Base-by-base conservation (phyloP, 2,113 vertebrate species). In the Cynopterus brachyotis region DNA sequence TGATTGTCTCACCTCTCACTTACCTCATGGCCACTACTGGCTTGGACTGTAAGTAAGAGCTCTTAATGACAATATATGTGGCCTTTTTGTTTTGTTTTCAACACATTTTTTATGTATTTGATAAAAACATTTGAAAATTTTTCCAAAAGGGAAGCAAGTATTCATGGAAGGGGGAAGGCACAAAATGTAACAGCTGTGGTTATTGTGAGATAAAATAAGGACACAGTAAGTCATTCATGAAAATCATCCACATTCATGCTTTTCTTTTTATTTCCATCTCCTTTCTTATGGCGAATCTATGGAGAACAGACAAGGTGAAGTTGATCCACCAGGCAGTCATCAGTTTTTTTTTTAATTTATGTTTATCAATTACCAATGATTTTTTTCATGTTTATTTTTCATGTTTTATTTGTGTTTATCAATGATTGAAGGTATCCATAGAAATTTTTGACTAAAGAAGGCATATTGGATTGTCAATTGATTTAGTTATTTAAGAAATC, bases 11-110 rank as follows among this genome's bases (percentile, higher is more conserved):
- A 28, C 98, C 98, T n/a, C 35, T 98, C n/a, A 99, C 99, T 5
- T 99, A 99, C 40, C 99, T 99, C 75, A 98, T 99, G 99, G 99
- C 99, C 83, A 99, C 99, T 0, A 99, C 99, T 0, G 88, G 99
- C 60, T 97, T 99, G 60, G 99, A 99, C 97, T 86, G 99, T 99
- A 98, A 99, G 99, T 98, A 73, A 47, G 0, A 64, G 22, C 86
- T 62, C 79, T 72, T 66, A 40, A 24, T 50, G 40, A 89, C 60
- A 89, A 47, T n/a, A 37, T 4, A 45, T 16, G 15, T 60, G 24
- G 1, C 10, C 3, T 76, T 83, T 79, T 62, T 69, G 20, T 78
- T 82, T 84, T 35, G n/a, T 73, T 89, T 96, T 69, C 62, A 69
- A 2, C 72, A 42, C 10, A 42, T 50, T 35, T 81, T 83, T 47